phyloP scores from a whole-genome alignment of 1,140 invertebrate species.

The Bombus cullumanus region DNA sequence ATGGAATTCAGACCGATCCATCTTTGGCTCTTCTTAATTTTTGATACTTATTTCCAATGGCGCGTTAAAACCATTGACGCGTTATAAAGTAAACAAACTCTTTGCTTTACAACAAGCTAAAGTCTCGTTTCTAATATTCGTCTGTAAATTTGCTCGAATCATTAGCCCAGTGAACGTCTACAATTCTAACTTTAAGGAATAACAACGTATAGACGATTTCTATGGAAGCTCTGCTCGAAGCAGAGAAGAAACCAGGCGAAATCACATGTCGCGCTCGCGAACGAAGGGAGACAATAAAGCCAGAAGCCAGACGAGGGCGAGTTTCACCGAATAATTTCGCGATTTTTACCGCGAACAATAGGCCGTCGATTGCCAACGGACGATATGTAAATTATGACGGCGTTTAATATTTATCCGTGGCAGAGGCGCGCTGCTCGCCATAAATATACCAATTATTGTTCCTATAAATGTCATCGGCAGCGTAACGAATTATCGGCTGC shows the following conservation, averaged over 20 bases:
- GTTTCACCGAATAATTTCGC: background rate
- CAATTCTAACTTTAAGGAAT: background rate
- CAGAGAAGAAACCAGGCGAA: background rate
- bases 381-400: constrained; percentile 21
- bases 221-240: background rate
- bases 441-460: constrained; percentile 57
- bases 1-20: too few relatives aligned
- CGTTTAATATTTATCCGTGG: constrained; percentile 23
- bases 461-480: constrained; percentile 55
- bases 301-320: background rate
- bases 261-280: background rate
- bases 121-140: background rate
- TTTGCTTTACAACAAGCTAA: too few relatives aligned
- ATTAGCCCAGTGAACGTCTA: background rate
- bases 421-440: background rate
- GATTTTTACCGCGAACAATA: constrained; percentile 17
- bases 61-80: too few relatives aligned
- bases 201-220: background rate
- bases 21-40: too few relatives aligned
- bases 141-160: background rate
- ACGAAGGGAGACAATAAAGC: background rate
- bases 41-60: too few relatives aligned
- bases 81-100: too few relatives aligned
- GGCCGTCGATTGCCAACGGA: constrained; percentile 6
- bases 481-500: constrained; percentile 42